Conservation (phyloP, 2,888 invertebrate genomes). For the Melipona beecheii region DNA sequence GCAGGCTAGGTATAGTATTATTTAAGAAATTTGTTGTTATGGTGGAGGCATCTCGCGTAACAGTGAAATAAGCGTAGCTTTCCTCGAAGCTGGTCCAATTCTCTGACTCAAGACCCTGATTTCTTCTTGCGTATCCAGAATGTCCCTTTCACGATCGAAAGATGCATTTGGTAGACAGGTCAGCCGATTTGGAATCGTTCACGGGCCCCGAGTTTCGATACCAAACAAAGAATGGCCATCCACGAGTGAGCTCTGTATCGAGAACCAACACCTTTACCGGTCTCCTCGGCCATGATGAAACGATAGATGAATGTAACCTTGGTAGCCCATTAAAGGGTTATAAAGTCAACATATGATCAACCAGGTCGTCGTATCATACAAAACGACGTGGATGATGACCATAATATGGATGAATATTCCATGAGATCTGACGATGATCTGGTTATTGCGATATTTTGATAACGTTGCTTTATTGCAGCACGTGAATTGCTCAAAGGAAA, state of each 20-base stretch:
- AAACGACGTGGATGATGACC: constrained; percentile 29
- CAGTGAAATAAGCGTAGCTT: constrained; percentile 61
- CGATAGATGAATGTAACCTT: constrained; percentile 46
- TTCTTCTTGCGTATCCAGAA: constrained; percentile 39
- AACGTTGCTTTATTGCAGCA: constrained; percentile 65
- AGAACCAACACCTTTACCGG: constrained; percentile 54
- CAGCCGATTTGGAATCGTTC: constrained; percentile 1
- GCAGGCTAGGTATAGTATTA: constrained; percentile 66
- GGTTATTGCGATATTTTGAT: constrained; percentile 48
- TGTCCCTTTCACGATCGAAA: constrained; percentile 63
- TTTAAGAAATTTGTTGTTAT: constrained; percentile 51
- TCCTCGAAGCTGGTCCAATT: constrained; percentile 47
- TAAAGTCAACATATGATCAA: constrained; percentile 33
- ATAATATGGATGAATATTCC: constrained; percentile 46
- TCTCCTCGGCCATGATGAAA: constrained; percentile 56
- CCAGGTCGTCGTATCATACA: constrained; percentile 29
- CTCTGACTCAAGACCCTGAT: constrained; percentile 26
- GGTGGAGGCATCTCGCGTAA: constrained; percentile 54
- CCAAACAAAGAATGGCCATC: constrained; percentile 37
- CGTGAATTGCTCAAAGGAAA: constrained; percentile 49
- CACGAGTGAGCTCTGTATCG: constrained; percentile 57
- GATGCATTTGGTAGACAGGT: constrained; percentile 49
- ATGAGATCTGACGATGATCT: constrained; percentile 64
- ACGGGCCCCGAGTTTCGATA: constrained; percentile 23
- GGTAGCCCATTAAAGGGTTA: constrained; percentile 13